phyloP scores from a whole-genome alignment of 2,113 vertebrate species.

The Ammodytes dubius region DNA sequence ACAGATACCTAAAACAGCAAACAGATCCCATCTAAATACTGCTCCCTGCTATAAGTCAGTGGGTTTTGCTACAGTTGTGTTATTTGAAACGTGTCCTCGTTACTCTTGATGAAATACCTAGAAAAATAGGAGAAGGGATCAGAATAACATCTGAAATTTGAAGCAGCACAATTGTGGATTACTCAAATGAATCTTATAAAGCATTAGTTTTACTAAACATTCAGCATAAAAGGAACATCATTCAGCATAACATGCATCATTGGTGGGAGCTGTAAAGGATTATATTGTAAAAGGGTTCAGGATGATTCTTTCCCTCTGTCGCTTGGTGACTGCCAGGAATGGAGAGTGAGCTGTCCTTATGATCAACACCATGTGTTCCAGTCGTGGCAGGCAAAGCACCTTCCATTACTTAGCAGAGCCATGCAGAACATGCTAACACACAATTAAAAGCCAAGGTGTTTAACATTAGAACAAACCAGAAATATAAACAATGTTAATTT shows the following conservation, averaged over 20 bases:
- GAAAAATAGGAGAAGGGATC: constrained; percentile 10
- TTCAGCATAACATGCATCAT: constrained; percentile 31
- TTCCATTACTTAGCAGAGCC: constrained; percentile 33
- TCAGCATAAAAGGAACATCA: constrained; percentile 1
- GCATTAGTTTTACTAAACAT: constrained; percentile 6
- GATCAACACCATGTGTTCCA: constrained; percentile 78
- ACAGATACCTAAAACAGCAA: constrained; percentile 43
- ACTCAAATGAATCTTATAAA: background rate
- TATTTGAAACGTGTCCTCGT: constrained; percentile 26
- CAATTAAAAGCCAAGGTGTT: background rate
- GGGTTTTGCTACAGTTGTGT: constrained; percentile 32
- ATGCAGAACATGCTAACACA: constrained; percentile 17
- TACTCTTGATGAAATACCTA: background rate
- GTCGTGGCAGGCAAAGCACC: constrained; percentile 11
- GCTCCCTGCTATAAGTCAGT: constrained; percentile 17
- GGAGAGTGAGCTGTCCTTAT: constrained; percentile 65
- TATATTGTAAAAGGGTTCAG: constrained; percentile 60
- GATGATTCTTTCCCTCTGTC: constrained; percentile 69
- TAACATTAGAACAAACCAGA: background rate
- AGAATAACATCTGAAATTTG: background rate
- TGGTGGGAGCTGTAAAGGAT: constrained; percentile 49
- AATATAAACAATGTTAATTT: constrained; percentile 11
- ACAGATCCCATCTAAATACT: constrained; percentile 2
- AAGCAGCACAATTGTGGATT: background rate
- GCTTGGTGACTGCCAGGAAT: constrained; percentile 63